Base-by-base conservation (phyloP, 2,113 vertebrate species). In the Paraplagusia blochii region DNA sequence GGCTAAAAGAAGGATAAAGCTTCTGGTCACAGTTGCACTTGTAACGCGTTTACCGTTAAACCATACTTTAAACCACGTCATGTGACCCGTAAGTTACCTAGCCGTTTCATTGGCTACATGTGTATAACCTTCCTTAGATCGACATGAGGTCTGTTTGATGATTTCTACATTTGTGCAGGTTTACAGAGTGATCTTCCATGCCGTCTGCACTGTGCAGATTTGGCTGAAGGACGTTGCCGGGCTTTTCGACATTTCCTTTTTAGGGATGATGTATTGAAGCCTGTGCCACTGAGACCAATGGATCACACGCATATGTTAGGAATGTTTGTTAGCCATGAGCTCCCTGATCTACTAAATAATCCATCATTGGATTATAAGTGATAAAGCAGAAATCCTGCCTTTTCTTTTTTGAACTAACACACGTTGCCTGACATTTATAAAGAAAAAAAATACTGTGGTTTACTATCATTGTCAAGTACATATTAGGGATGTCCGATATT, bases 221-320 rank as follows among this genome's bases (percentile, higher is more conserved):
- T 63, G 64, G 45, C 61, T 7, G 4, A 42, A n/a, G 54, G 48
- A 66, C 60, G 44, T 36, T 46, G 17, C 11, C 7, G 1, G 53
- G 42, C 35, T 68, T 63, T 63, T 29, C 12, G 14, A 22, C 33
- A 43, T 46, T 72, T 77, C 50, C 42, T 61, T 39, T 44, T 58
- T 58, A 11, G 52, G 51, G 58, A 69, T 81, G 71, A 81, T 75
- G 57, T 68, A 80, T 76, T 72, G 60, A 54, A 58, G 63, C 39
- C 55, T 55, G 52, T 62, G 60, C 72, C 55, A 66, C 54, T 57
- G 69, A 71, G 72, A 58, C 43, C 61, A 18, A 72, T 81, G 58
- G 48, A 83, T 82, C 75, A 82, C 52, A 62, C 45, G 10, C 72
- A 70, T 58, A 51, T 14, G 53, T 66, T 66, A 69, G 72, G 63